Percentiles rank a stretch among this genome's conserved stretches.
phyloP scores from a whole-genome alignment of 2,797 vertebrate species.

The Bryconaethiops microstoma region DNA sequence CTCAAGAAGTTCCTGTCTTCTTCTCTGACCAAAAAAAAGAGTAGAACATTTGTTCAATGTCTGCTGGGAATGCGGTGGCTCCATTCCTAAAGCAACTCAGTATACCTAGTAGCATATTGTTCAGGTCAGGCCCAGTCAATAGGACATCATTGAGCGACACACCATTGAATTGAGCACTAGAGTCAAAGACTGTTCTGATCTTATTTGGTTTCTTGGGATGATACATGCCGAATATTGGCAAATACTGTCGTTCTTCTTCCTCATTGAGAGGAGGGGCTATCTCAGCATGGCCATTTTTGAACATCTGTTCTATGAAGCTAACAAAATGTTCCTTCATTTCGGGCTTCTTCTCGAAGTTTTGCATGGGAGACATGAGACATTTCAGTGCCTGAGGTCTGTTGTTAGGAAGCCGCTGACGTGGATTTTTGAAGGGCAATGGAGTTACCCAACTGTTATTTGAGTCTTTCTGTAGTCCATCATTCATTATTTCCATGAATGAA shows the following conservation, averaged over 20 bases:
- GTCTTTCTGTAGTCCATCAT: conserved; percentile 35
- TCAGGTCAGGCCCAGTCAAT: too few relatives aligned
- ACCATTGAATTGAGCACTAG: too few relatives aligned
- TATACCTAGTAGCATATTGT: conserved; percentile 37
- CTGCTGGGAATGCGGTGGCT: not conserved
- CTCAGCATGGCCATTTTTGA: conserved; percentile 30
- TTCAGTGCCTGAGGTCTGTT: conserved; percentile 59
- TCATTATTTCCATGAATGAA: conserved; percentile 49
- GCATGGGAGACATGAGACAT: conserved; percentile 22
- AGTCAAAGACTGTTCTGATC: conserved; percentile 29
- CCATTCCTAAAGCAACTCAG: conserved; percentile 11
- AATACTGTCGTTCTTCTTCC: conserved; percentile 35
- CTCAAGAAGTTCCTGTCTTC: conserved; percentile 14
- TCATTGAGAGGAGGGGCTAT: conserved; percentile 38
- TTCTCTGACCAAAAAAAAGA: too few relatives aligned
- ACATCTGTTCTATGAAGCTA: conserved; percentile 37
- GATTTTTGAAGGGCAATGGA: conserved; percentile 18
- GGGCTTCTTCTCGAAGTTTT: conserved; percentile 56
- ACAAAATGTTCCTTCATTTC: conserved; percentile 19
- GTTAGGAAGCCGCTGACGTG: conserved; percentile 50
- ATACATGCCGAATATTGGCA: not conserved
- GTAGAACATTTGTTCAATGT: conserved; percentile 56
- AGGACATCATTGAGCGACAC: too few relatives aligned
- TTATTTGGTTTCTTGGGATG: conserved; percentile 12
- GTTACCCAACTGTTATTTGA: conserved; percentile 3